phyloP scores from a whole-genome alignment of 1,140 invertebrate species.

The Apis dorsata region DNA sequence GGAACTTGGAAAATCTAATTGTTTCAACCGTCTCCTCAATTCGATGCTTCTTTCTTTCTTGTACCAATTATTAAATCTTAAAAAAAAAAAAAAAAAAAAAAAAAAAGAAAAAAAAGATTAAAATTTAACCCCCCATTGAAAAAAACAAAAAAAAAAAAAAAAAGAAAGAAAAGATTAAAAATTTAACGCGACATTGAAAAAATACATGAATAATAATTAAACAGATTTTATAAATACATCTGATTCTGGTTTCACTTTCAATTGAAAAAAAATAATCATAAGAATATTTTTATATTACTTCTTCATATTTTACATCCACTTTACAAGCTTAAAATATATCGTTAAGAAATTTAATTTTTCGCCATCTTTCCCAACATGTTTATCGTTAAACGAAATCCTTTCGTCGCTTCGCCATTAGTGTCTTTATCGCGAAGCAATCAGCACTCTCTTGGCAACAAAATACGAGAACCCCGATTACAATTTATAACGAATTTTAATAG shows the following conservation, averaged over 20 bases:
- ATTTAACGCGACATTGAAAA: too few relatives aligned
- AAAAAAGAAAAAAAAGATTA: neutral
- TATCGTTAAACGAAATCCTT: neutral
- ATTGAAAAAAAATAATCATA: too few relatives aligned
- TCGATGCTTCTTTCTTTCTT: too few relatives aligned
- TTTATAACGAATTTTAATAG: conserved; percentile 34
- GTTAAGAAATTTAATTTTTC: too few relatives aligned
- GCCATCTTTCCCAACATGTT: neutral
- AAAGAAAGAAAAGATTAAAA: neutral
- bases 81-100: neutral
- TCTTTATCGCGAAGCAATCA: neutral
- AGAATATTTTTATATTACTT: too few relatives aligned
- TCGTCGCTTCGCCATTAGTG: neutral
- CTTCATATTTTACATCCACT: too few relatives aligned
- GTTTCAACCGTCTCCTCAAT: neutral
- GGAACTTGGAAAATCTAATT: neutral
- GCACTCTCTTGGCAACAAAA: neutral
- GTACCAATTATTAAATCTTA: neutral
- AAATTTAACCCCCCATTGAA: too few relatives aligned
- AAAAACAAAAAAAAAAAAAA: neutral
- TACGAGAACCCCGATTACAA: conserved; percentile 4
- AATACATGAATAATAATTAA: too few relatives aligned
- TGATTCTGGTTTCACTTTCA: too few relatives aligned
- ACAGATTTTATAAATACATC: too few relatives aligned
- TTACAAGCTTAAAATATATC: too few relatives aligned